Percentiles rank a stretch among this genome's conserved stretches.
Conservation (phyloP, 2,113 vertebrate genomes). For the Forbesichthys papilliferus region DNA sequence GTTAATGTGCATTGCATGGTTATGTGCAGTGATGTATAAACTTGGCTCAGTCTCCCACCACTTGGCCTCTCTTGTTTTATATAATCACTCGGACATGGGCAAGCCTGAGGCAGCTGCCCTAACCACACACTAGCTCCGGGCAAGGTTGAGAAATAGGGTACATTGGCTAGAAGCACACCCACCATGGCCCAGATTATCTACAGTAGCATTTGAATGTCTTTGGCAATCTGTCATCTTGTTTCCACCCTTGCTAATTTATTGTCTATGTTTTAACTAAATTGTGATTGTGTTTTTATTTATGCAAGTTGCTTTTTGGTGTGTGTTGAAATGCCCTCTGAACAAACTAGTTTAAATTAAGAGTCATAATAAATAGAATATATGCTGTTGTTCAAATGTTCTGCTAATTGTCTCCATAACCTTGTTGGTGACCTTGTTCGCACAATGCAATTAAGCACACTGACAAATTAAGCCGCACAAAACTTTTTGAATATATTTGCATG, state of each 20-base stretch:
- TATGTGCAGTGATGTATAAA: slow-evolving; percentile 49
- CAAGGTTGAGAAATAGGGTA: slow-evolving; percentile 73
- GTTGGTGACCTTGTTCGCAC: slow-evolving; percentile 11
- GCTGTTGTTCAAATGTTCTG: slow-evolving; percentile 6
- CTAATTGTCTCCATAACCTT: slow-evolving; percentile 20
- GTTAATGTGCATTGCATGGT: slow-evolving; percentile 18
- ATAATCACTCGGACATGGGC: slow-evolving; percentile 73
- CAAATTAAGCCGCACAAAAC: slow-evolving; percentile 14
- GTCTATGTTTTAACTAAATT: slow-evolving; percentile 19
- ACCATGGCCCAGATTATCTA: slow-evolving; percentile 59
- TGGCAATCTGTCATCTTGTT: slow-evolving; percentile 28
- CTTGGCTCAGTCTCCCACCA: slow-evolving; percentile 49
- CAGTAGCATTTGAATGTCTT: slow-evolving; percentile 40
- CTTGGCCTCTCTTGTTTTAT: slow-evolving; percentile 71
- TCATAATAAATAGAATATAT: slow-evolving; percentile 14
- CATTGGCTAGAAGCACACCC: slow-evolving; percentile 53
- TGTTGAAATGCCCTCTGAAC: neutral
- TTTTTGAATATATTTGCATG: neutral
- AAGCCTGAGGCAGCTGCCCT: slow-evolving; percentile 66
- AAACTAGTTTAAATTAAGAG: slow-evolving; percentile 17
- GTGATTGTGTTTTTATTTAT: slow-evolving; percentile 1
- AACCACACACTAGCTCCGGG: slow-evolving; percentile 60
- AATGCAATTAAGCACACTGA: slow-evolving; percentile 15
- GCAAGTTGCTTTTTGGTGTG: neutral
- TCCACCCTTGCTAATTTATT: neutral